Percentiles rank a stretch among this genome's conserved stretches.
Conservation (phyloP, 2,113 vertebrate genomes). For the Galemys pyrenaicus region DNA sequence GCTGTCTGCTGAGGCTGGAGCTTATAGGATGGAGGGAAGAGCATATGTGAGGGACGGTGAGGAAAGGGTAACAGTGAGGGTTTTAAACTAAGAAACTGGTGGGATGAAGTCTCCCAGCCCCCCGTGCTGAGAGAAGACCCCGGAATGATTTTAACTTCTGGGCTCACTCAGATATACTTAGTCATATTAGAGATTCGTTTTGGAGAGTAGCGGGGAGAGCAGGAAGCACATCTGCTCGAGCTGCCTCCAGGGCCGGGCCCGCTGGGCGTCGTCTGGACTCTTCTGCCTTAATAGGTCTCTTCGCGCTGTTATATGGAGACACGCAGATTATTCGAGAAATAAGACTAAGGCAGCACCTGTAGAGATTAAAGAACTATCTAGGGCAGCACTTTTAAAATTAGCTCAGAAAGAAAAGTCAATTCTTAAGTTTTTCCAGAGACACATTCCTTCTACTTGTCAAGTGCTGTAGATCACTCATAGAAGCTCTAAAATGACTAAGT, state of each 20-base stretch:
- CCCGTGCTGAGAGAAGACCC: background rate
- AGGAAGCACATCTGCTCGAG: background rate
- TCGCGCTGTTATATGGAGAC: background rate
- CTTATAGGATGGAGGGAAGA: background rate
- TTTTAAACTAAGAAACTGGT: background rate
- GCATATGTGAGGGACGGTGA: background rate
- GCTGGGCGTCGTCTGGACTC: background rate
- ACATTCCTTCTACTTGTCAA: conserved; percentile 55
- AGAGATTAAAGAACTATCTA: conserved; percentile 48
- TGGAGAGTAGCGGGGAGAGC: background rate
- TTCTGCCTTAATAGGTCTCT: conserved; percentile 16
- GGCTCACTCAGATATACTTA: too few relatives aligned
- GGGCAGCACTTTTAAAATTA: conserved; percentile 58
- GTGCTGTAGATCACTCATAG: conserved; percentile 49
- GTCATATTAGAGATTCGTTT: too few relatives aligned
- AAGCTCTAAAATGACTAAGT: conserved; percentile 52
- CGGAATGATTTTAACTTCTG: too few relatives aligned
- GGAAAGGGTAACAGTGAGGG: background rate
- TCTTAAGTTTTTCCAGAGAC: conserved; percentile 46
- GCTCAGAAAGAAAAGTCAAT: conserved; percentile 55
- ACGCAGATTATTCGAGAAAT: background rate
- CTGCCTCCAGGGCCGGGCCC: too few relatives aligned
- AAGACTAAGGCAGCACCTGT: background rate
- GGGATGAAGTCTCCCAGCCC: background rate
- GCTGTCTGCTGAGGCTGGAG: background rate